Evolutionary conservation across 2,797 vertebrate genomes (phyloP).

Genomic region (Gymnodraco acuticeps): DNA sequence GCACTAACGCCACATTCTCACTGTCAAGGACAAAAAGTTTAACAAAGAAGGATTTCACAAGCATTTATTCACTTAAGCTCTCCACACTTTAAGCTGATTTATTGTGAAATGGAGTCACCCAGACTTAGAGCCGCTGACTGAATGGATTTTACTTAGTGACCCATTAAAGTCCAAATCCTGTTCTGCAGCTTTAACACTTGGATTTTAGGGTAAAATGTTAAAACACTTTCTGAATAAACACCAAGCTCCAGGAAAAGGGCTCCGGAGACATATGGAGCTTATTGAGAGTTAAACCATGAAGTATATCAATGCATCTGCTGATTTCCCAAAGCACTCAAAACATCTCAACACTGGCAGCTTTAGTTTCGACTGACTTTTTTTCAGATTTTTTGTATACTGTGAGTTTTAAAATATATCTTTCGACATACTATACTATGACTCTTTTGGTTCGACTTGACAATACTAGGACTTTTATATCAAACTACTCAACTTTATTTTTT

Average conservation of each 20-base stretch:
- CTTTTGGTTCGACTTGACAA: too few relatives aligned
- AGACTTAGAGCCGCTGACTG: conserved; percentile 19
- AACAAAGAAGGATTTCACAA: conserved; percentile 40
- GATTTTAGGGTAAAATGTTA: background rate
- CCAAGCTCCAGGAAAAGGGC: background rate
- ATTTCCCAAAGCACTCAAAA: too few relatives aligned
- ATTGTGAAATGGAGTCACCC: conserved; percentile 31
- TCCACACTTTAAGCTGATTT: conserved; percentile 42
- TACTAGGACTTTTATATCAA: too few relatives aligned
- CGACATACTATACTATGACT: too few relatives aligned
- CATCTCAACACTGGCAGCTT: too few relatives aligned
- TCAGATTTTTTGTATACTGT: too few relatives aligned
- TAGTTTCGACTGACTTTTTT: too few relatives aligned
- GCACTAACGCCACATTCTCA: conserved; percentile 57
- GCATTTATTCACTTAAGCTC: conserved; percentile 43
- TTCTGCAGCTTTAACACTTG: background rate
- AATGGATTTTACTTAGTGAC: conserved; percentile 14
- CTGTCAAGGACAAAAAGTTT: conserved; percentile 57
- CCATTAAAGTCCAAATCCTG: conserved; percentile 3
- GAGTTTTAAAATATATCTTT: too few relatives aligned
- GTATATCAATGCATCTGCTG: background rate
- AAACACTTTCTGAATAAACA: background rate
- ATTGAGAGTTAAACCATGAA: background rate
- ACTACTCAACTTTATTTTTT: too few relatives aligned
- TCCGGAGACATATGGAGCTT: background rate